Evolutionary conservation across 2,113 vertebrate genomes (phyloP).

Genomic region (Tautogolabrus adspersus): DNA sequence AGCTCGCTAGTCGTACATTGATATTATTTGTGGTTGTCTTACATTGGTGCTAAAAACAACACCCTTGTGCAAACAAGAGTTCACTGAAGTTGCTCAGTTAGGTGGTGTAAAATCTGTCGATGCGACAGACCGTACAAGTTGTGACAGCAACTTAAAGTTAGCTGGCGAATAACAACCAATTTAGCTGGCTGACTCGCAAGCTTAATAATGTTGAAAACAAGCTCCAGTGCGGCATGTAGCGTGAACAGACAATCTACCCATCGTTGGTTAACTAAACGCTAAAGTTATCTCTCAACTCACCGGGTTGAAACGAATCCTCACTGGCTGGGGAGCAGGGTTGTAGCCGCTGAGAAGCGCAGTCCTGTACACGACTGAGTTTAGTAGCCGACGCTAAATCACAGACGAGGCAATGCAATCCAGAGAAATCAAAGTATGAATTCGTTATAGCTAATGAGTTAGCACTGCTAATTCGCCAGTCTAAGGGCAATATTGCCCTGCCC

Average conservation of each 20-base stretch:
- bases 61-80: not conserved
- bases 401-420: conserved; percentile 53
- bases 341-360: conserved; percentile 26
- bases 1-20: not conserved
- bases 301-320: conserved; percentile 42
- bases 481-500: conserved; percentile 26
- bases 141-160: conserved; percentile 66
- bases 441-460: conserved; percentile 57
- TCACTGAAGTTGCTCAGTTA: not conserved
- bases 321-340: conserved; percentile 12
- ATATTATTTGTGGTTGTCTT: not conserved
- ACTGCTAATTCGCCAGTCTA: conserved; percentile 60
- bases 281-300: conserved; percentile 62
- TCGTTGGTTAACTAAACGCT: conserved; percentile 22
- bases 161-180: conserved; percentile 23
- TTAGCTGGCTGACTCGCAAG: conserved; percentile 26
- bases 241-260: not conserved
- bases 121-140: conserved; percentile 57
- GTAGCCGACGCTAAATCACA: conserved; percentile 59
- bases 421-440: conserved; percentile 61
- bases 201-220: conserved; percentile 39
- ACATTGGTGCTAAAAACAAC: conserved; percentile 5
- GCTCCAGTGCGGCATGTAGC: conserved; percentile 5
- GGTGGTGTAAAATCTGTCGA: conserved; percentile 31
- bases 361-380: not conserved